Conservation (phyloP, 2,888 invertebrate species). For the Spisula subtruncata region DNA sequence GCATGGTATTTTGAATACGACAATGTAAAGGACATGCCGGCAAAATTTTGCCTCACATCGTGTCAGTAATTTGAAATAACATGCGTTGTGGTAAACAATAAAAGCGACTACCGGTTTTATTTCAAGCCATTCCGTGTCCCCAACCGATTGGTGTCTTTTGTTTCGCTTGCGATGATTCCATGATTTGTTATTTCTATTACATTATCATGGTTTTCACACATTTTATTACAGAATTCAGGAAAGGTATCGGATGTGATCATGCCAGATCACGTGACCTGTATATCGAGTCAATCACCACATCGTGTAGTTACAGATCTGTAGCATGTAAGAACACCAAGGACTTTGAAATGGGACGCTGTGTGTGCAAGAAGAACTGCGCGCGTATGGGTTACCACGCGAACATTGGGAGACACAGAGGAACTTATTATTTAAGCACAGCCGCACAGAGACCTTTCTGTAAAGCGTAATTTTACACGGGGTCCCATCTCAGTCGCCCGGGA, state of each 20-base stretch:
- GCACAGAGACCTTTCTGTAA: slow-evolving; percentile 62
- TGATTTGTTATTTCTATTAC: too few species aligned
- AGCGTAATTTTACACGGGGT: neutral
- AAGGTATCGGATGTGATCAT: slow-evolving; percentile 73
- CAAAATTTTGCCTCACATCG: too few species aligned
- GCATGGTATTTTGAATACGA: too few species aligned
- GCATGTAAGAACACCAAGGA: slow-evolving; percentile 66
- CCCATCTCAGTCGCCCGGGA: too few species aligned
- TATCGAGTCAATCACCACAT: slow-evolving; percentile 73
- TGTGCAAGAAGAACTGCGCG: slow-evolving; percentile 57
- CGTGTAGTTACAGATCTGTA: slow-evolving; percentile 70
- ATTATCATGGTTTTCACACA: too few species aligned
- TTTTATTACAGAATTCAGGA: slow-evolving; percentile 43
- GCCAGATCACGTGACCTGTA: slow-evolving; percentile 66
- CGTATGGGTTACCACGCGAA: slow-evolving; percentile 71
- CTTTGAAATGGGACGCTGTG: slow-evolving; percentile 68
- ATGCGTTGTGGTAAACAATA: too few species aligned
- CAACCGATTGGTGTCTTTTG: too few species aligned
- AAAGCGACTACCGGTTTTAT: too few species aligned
- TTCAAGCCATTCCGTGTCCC: too few species aligned
- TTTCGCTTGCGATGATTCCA: too few species aligned
- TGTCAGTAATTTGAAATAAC: too few species aligned
- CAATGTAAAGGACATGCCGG: too few species aligned
- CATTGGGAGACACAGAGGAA: slow-evolving; percentile 53
- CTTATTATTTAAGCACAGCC: slow-evolving; percentile 68